Percentiles rank a stretch among this genome's conserved stretches.
These are phyloP conservation scores for Eudasyphora cyanicolor DNA, from an alignment of 2,888 invertebrate species.

Conservation along the genomic window DNA sequence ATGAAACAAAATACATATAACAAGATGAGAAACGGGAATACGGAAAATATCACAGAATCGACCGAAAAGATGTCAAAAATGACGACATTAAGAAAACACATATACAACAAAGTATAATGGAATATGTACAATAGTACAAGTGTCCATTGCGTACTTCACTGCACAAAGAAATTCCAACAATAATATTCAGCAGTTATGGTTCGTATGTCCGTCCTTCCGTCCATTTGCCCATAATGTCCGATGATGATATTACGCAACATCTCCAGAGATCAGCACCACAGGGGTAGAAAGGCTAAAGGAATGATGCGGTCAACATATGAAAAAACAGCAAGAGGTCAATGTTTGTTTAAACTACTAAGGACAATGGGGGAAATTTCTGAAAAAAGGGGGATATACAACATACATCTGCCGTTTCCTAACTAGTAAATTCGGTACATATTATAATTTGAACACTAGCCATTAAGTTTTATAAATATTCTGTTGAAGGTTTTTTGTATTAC, in stretches of 20 bases:
- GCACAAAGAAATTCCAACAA: neutral
- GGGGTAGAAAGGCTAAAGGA: neutral
- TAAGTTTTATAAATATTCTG: too few relatives aligned
- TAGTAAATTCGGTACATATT: too few relatives aligned
- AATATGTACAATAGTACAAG: slow-evolving; percentile 45
- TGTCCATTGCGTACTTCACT: neutral
- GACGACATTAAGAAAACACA: slow-evolving; percentile 55
- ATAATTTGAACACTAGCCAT: too few relatives aligned
- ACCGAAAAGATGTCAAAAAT: slow-evolving; percentile 56
- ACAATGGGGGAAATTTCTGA: neutral
- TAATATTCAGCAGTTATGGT: neutral
- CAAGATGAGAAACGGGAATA: slow-evolving; percentile 26
- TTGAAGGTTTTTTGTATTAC: too few relatives aligned
- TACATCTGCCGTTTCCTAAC: too few relatives aligned
- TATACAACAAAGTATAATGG: slow-evolving; percentile 52
- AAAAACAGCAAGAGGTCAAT: slow-evolving; percentile 36
- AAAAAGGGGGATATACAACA: too few relatives aligned
- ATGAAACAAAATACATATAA: slow-evolving; percentile 31
- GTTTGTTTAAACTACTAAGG: slow-evolving; percentile 10
- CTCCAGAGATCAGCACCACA: neutral
- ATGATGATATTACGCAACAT: slow-evolving; percentile 39
- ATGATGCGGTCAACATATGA: neutral
- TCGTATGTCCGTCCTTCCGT: neutral
- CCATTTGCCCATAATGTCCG: neutral
- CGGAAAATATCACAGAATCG: slow-evolving; percentile 22